Evolutionary conservation across 2,888 invertebrate genomes (phyloP), one percentile per base, ranked within the genome.

Genomic region (Xestia sexstrigata): DNA sequence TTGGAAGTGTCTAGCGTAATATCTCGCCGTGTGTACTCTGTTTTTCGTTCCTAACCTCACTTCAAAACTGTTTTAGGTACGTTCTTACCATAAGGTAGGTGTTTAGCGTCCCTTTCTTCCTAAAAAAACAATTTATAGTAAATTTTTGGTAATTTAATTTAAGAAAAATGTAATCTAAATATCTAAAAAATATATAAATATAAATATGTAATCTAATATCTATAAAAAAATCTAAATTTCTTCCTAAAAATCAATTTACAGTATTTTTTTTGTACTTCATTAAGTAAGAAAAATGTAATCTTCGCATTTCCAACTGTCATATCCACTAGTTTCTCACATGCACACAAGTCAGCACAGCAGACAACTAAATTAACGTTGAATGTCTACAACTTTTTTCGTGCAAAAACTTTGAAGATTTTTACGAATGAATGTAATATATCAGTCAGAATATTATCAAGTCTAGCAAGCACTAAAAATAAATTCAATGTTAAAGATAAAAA

Each of bases 401-500:
- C 30, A 47, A 78, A 79, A 80, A 60, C 6, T 47, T 39, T 23
- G 11, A 80, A 78, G 66, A 42, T 26, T 15, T 62, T 69, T 69
- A 15, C 20, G 62, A 71, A 66, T 74, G 66, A 65, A 49, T 58
- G 55, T 49, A 68, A 70, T 78, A 81, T 71, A 77, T 60, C 49
- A 81, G 55, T 63, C 67, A 49, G 58, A 83, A 68, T 55, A 74
- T 72, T 74, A 78, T 72, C 71, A 72, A 73, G 69, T 78, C 72
- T 72, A 65, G 42, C 60, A 62, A 85, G 52, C 39, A 74, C 68
- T 71, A 30, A 82, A 35, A 76, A 86, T 78, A 84, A 86, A 86
- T 78, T 83, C 63, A 76, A 58, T 81, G 83, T 76, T 76, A 52
- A 79, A 72, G 74, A 81, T 74, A 83, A 71, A 74, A 77, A 68